Evolutionary conservation across 2,888 invertebrate genomes (phyloP).

Genomic region (Melieria omissa): DNA sequence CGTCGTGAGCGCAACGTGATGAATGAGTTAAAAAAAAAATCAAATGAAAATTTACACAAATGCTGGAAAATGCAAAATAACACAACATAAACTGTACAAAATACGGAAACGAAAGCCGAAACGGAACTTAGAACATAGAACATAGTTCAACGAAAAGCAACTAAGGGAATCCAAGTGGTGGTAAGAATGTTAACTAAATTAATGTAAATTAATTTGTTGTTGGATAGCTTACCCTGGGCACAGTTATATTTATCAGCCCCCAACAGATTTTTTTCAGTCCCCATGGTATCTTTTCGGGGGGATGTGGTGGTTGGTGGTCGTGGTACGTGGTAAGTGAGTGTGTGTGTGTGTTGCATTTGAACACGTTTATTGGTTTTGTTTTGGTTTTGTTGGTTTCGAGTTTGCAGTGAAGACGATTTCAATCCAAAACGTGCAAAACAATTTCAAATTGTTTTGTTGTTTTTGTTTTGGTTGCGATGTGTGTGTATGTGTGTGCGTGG

Average conservation of each 20-base stretch:
- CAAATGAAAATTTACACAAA: too few relatives aligned
- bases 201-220: constrained; percentile 48
- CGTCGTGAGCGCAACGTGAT: too few relatives aligned
- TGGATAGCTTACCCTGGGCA: constrained; percentile 67
- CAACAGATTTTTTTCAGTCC: constrained; percentile 69
- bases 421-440: not conserved
- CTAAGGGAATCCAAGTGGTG: too few relatives aligned
- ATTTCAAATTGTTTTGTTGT: too few relatives aligned
- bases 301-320: constrained; percentile 22
- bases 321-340: constrained; percentile 1
- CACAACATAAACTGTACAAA: not conserved
- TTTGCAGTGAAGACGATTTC: constrained; percentile 23
- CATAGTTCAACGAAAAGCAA: constrained; percentile 25
- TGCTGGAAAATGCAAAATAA: too few relatives aligned
- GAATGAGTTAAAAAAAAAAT: too few relatives aligned
- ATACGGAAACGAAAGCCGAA: constrained; percentile 17
- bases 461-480: constrained; percentile 21
- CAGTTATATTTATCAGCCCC: constrained; percentile 68
- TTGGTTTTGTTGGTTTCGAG: constrained; percentile 12
- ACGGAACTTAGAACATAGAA: constrained; percentile 37
- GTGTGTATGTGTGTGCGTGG: constrained; percentile 33
- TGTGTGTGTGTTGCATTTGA: constrained; percentile 5
- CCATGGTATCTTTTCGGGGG: constrained; percentile 66
- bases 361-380: not conserved
- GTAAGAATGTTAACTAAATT: constrained; percentile 29